Evolutionary conservation across 2,888 invertebrate species (phyloP), one percentile per base, ranked within the genome.

Genomic region (Rhogogaster chlorosoma): DNA sequence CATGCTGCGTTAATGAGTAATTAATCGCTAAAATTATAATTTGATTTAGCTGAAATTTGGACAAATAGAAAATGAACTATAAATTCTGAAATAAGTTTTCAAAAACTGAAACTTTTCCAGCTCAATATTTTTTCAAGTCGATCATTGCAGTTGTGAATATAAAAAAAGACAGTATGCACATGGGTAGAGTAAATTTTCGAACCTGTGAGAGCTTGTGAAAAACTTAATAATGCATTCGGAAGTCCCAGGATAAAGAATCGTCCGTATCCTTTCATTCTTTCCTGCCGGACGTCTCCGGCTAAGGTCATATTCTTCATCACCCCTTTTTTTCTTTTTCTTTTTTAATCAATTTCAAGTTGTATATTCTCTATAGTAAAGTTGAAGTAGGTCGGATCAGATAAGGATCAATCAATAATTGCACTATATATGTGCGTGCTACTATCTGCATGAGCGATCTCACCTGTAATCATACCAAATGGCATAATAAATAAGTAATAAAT

Each of bases 201-300:
- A 77, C 77, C 77, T 49, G 77, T 77, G 9, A 53, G 29, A 26
- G 77, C 49, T 18, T 29, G 49, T 26, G 77, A 26, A 53, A 77
- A 77, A 26, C 26, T 32, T 9, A 77, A 29, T 49, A 77, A 29
- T 32, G 32, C 32, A 38, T 26, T 26, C n/a, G 77, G 29, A 49
- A 18, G 4, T 32, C 53, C 77, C 53, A 53, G 53, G 29, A 49
- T 77, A 15, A 70, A 84, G 36, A 64, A 70, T 57, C 22, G 22
- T 5, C 53, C 10, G 12, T 36, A 53, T n/a, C 73, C 73, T 32
- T 83, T 36, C 53, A 49, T 10, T 80, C 38, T 49, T 18, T 38
- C n/a, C 36, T 71, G 10, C 5, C 32, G 71, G 71, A 32, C 9
- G 15, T 71, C n/a, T n/a, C 38, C 2, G n/a, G 9, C 61, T 22